Base-by-base conservation (phyloP, 2,113 vertebrate genomes). In the Elachura formosa region DNA sequence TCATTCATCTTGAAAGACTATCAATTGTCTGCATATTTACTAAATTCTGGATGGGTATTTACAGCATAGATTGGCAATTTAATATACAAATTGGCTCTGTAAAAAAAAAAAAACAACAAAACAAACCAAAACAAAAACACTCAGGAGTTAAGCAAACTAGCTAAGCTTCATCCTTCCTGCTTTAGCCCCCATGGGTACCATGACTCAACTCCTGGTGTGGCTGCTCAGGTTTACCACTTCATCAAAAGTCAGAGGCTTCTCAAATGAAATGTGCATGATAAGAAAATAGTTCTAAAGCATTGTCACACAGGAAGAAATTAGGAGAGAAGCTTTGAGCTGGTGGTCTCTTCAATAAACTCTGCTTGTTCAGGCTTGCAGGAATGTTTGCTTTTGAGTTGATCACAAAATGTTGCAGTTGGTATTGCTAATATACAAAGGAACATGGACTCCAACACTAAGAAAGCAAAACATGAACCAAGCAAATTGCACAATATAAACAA, bases 201-300 rank as follows among this genome's bases (percentile, higher is more conserved):
- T 72, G 71, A 84, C 81, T 94, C 66, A 90, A 55, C 38, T 80
- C 73, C 43, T 89, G 58, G 56, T 76, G 82, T 9, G 11, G 59
- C 56, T 95, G 83, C 82, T 96, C 22, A 73, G 61, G 54, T 85
- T 96, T 55, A 89, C 84, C 69, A 88, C 45, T 5, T 11, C 61
- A 71, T 68, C 6, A 7, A 68, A 5, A 79, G 43, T 74, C 62
- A 96, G 51, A 92, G 72, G 64, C 68, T 93, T 94, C 85, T 93
- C 58, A 84, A 93, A 79, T 81, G 58, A 94, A 96, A 94, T 7
- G 2, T 78, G 23, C 62, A 51, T 19, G 31, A 69, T 14, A 85
- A 79, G 45, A 91, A 96, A 96, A 92, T 21, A 82, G 93, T 82
- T 93, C 81, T 81, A 66, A n/a, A 90, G 62, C 24, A 33, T 84